These are phyloP conservation scores for Eospalax fontanierii DNA, from an alignment of 2,797 vertebrate species.

Conservation along the genomic window DNA sequence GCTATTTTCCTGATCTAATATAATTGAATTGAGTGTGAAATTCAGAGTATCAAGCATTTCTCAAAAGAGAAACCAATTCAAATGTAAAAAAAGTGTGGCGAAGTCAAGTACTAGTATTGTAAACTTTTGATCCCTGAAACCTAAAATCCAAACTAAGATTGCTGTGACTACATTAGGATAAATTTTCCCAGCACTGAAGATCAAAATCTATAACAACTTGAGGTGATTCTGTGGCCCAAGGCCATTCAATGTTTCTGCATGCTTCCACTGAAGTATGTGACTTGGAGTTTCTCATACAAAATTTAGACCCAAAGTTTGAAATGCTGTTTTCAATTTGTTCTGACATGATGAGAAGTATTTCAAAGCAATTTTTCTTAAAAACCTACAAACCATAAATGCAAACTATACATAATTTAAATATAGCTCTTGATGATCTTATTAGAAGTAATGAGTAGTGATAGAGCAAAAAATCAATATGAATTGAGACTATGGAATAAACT, in stretches of 20 bases:
- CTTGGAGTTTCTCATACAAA: neutral
- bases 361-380: neutral
- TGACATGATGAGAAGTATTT: neutral
- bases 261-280: neutral
- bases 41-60: neutral
- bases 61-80: neutral
- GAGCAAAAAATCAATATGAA: constrained; percentile 3
- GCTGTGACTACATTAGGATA: neutral
- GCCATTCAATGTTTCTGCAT: neutral
- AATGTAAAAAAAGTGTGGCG: neutral
- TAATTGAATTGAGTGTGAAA: neutral
- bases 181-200: neutral
- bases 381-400: fast-evolving
- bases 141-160: neutral
- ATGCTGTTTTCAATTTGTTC: neutral
- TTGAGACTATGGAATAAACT: neutral
- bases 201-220: neutral
- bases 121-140: neutral
- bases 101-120: neutral
- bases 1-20: neutral
- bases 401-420: neutral
- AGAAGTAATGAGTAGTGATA: neutral
- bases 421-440: neutral
- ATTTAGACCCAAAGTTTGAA: too few relatives aligned
- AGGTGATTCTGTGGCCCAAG: neutral